Conservation (phyloP, 1,140 invertebrate species). For the Theocolax elegans region DNA sequence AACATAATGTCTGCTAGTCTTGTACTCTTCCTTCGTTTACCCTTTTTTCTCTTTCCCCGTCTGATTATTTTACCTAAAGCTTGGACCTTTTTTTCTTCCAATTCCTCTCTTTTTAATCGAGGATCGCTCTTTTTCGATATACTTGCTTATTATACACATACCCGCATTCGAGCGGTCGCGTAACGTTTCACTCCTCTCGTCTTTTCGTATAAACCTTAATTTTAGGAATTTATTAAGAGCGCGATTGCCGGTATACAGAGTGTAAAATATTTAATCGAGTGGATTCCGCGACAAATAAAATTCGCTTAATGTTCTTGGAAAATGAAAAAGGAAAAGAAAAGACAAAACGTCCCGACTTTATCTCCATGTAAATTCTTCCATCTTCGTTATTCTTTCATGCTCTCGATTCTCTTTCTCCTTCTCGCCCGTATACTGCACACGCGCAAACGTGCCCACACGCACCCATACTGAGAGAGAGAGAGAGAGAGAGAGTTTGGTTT, state of each 20-base stretch:
- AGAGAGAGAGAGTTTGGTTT: background rate
- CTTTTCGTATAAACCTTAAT: no score
- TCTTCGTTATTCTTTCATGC: constrained; percentile 37
- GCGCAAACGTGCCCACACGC: background rate
- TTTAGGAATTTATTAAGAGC: no score
- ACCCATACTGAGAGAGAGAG: background rate
- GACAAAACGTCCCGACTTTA: background rate
- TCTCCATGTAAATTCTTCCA: constrained; percentile 5
- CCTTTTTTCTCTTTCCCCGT: background rate
- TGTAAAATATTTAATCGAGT: no score
- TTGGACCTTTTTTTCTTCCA: background rate
- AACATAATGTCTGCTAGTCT: constrained; percentile 63
- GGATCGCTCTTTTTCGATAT: no score
- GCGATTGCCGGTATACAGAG: no score
- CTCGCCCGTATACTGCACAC: background rate
- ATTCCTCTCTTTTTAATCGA: constrained; percentile 10
- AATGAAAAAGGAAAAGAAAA: background rate
- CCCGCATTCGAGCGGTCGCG: no score
- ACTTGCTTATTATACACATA: no score
- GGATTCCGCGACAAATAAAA: no score
- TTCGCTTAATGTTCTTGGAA: no score
- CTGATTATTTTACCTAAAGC: constrained; percentile 21
- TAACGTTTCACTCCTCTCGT: no score
- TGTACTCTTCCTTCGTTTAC: background rate
- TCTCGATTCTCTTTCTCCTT: constrained; percentile 31